These are phyloP conservation scores for Rhynchonema sp. DNA, from an alignment of 2,888 invertebrate species.

Conservation along the genomic window DNA sequence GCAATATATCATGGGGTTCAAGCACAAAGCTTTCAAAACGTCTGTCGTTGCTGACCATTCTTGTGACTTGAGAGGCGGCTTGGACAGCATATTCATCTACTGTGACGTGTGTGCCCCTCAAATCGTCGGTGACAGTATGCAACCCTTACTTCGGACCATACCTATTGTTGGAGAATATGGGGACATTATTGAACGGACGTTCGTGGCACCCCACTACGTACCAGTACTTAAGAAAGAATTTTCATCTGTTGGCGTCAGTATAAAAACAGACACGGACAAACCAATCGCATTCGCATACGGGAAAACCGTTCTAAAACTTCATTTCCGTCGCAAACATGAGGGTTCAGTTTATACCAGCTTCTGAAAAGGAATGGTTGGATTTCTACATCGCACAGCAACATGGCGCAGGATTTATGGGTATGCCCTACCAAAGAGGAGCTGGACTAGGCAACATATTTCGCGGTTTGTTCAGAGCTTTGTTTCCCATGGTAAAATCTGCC, in stretches of 20 bases:
- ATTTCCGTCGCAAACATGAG: conserved; percentile 2
- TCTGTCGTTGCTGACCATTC: background rate
- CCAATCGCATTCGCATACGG: background rate
- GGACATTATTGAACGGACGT: background rate
- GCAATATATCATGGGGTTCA: background rate
- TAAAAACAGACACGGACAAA: background rate
- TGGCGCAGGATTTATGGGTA: background rate
- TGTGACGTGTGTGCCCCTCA: background rate
- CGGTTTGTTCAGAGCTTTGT: background rate
- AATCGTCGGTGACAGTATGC: background rate
- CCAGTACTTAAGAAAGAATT: background rate
- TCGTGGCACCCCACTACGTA: conserved; percentile 1
- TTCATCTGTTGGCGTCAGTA: background rate
- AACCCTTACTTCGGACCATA: background rate
- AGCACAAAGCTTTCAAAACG: too few species aligned
- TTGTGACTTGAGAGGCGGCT: conserved; percentile 1
- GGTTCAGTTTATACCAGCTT: background rate
- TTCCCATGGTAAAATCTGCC: background rate
- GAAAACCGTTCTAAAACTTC: conserved; percentile 3
- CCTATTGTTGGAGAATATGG: background rate
- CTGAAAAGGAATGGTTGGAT: background rate
- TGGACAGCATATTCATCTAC: conserved; percentile 2
- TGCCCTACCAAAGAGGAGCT: background rate
- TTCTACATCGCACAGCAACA: background rate
- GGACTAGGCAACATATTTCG: background rate